These are phyloP conservation scores for Podotricha telesiphe DNA, from an alignment of 2,888 invertebrate species.

Conservation along the genomic window DNA sequence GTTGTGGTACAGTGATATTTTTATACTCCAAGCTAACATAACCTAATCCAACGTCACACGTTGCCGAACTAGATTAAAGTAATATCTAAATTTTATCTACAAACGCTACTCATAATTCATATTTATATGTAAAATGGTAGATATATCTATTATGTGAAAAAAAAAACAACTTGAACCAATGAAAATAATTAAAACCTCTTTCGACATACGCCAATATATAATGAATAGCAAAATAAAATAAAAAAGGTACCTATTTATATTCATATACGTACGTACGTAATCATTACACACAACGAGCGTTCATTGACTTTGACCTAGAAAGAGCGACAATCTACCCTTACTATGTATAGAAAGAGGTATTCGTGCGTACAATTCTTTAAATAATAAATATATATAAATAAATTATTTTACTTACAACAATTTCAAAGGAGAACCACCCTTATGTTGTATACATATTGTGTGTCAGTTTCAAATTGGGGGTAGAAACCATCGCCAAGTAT, in stretches of 20 bases:
- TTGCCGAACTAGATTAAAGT: no score
- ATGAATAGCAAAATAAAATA: no score
- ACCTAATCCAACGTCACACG: no score
- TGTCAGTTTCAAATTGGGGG: constrained; percentile 23
- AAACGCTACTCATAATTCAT: no score
- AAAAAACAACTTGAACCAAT: no score
- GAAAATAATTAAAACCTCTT: no score
- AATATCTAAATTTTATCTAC: no score
- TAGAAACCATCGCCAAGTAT: constrained; percentile 7
- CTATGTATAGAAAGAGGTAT: neutral
- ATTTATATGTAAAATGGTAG: no score
- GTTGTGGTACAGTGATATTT: no score
- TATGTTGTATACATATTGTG: constrained; percentile 10
- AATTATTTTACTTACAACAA: constrained; percentile 33
- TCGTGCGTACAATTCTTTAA: constrained; percentile 39
- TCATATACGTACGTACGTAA: neutral
- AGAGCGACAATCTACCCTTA: constrained; percentile 22
- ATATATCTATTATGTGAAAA: no score
- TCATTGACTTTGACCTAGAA: constrained; percentile 44
- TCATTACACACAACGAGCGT: constrained; percentile 27
- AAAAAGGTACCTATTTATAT: neutral
- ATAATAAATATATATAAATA: constrained; percentile 44
- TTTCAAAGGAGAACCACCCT: constrained; percentile 31
- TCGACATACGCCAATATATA: no score
- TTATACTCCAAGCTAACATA: no score